Evolutionary conservation across 2,113 vertebrate genomes (phyloP).

Genomic region (Pelecanoides urinatrix): DNA sequence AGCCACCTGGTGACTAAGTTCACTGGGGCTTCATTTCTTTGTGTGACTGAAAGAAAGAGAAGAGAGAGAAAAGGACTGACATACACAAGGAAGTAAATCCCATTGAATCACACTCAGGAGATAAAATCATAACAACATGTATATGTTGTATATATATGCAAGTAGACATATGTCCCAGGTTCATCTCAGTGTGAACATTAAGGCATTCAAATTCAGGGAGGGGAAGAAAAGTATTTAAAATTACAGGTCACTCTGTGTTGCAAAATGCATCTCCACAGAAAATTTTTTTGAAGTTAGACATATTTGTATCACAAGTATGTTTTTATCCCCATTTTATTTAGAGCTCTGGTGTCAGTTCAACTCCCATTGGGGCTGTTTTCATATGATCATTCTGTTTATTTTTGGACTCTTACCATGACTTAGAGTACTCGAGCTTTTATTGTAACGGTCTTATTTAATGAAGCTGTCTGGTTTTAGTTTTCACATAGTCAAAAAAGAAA

Average conservation of each 20-base stretch:
- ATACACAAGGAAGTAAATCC: background rate
- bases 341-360: background rate
- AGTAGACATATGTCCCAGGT: background rate
- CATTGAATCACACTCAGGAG: background rate
- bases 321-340: background rate
- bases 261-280: background rate
- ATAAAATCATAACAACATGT: background rate
- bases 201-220: background rate
- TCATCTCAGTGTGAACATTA: background rate
- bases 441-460: background rate
- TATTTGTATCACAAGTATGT: background rate
- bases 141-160: background rate
- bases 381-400: background rate
- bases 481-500: background rate
- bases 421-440: background rate
- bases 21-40: conserved; percentile 23
- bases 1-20: conserved; percentile 50
- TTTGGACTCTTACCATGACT: background rate
- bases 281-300: background rate
- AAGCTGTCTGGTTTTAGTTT: background rate
- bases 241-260: background rate
- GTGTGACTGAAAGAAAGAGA: background rate
- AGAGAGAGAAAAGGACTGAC: background rate
- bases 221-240: background rate
- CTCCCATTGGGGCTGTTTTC: background rate